Percentiles rank a stretch among this genome's conserved stretches.
Conservation (phyloP, 2,113 vertebrate species). For the Ciconia maguari region DNA sequence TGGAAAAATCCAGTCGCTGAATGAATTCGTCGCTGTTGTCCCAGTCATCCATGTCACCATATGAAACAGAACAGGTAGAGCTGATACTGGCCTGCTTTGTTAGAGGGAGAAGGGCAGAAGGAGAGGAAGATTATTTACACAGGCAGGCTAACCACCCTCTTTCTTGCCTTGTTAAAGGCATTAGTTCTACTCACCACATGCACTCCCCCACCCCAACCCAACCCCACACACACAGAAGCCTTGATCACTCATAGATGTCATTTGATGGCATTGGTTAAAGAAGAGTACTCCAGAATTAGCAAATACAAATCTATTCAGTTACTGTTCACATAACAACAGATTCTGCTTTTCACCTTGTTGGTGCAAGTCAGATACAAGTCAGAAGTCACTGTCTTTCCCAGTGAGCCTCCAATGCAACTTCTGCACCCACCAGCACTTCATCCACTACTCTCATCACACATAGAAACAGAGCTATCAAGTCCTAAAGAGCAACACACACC, state of each 20-base stretch:
- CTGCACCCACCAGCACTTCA: neutral
- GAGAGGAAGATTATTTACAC: neutral
- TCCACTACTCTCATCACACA: neutral
- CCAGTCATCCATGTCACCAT: conserved; percentile 61
- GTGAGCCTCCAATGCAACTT: neutral
- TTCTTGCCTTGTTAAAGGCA: neutral
- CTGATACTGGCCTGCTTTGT: neutral
- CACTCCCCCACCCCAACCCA: neutral
- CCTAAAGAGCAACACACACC: neutral
- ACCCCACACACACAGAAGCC: neutral
- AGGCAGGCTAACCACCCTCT: neutral
- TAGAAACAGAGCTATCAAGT: neutral
- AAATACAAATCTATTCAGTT: neutral
- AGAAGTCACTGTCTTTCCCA: neutral
- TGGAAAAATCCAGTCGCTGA: conserved; percentile 83
- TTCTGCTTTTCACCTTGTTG: neutral
- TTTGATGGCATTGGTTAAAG: neutral
- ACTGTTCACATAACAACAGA: rapidly evolving
- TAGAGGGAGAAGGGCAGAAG: neutral
- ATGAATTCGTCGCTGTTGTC: conserved; percentile 40
- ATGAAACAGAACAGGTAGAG: neutral
- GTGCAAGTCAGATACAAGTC: neutral
- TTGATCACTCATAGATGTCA: neutral
- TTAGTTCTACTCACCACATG: neutral
- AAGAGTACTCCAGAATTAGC: neutral